Evolutionary conservation across 2,888 invertebrate genomes (phyloP).

Genomic region (Ariolimax columbianus): DNA sequence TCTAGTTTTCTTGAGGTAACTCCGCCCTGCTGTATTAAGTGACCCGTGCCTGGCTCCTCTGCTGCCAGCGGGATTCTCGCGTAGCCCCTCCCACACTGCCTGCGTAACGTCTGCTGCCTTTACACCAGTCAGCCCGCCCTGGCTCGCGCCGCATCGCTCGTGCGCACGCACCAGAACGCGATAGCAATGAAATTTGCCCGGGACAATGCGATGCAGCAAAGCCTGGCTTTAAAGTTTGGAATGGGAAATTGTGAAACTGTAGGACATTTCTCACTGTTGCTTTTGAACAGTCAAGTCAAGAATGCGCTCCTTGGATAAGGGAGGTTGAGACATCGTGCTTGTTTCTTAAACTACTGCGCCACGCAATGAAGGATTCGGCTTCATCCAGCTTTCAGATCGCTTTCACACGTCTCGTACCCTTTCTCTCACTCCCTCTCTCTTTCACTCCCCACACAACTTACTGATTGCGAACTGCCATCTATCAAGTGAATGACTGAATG

Average conservation of each 20-base stretch:
- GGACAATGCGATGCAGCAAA: slow-evolving; percentile 51
- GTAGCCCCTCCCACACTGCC: slow-evolving; percentile 34
- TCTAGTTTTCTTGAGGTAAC: not conserved
- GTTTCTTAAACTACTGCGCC: slow-evolving; percentile 5
- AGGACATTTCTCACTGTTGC: slow-evolving; percentile 17
- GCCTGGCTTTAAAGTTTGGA: not conserved
- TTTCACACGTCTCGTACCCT: not conserved
- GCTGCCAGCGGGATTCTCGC: slow-evolving; percentile 9
- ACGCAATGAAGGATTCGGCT: not conserved
- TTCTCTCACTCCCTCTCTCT: not conserved
- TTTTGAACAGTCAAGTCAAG: not conserved
- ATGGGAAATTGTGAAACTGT: not conserved
- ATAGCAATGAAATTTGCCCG: slow-evolving; percentile 55
- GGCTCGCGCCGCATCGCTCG: not conserved
- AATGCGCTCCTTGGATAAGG: not conserved
- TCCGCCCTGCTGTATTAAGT: slow-evolving; percentile 35
- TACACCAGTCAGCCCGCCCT: slow-evolving; percentile 16
- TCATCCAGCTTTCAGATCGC: not conserved
- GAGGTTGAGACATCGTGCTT: not conserved
- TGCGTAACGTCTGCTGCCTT: not conserved
- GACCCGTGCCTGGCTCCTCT: not conserved
- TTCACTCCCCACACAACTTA: slow-evolving; percentile 33
- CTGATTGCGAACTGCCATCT: slow-evolving; percentile 55
- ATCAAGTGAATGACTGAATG: slow-evolving; percentile 53
- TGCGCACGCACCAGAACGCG: not conserved